Conservation (phyloP, 2,888 invertebrate genomes). For the Hesperia comma region DNA sequence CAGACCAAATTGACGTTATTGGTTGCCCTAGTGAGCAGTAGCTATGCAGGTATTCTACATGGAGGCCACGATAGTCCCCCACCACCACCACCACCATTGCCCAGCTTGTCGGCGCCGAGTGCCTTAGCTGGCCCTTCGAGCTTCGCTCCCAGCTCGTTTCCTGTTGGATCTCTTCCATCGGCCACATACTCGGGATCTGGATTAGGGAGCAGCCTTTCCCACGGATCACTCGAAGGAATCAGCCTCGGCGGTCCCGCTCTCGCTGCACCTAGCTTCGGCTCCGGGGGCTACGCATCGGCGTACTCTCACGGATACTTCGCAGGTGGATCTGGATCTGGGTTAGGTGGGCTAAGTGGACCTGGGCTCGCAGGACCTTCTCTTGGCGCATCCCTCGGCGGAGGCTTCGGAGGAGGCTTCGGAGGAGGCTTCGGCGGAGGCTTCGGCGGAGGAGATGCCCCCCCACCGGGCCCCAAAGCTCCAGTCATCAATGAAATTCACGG, state of each 20-base stretch:
- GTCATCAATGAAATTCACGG: slow-evolving; percentile 74
- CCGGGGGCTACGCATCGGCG: slow-evolving; percentile 30
- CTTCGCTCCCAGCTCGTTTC: slow-evolving; percentile 75
- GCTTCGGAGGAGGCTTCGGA: slow-evolving; percentile 45
- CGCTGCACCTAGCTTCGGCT: slow-evolving; percentile 42
- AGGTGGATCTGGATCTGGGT: slow-evolving; percentile 4
- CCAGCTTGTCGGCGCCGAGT: slow-evolving; percentile 45
- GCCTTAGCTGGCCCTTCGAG: slow-evolving; percentile 54
- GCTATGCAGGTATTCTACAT: slow-evolving; percentile 65
- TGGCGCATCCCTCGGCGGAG: slow-evolving; percentile 28
- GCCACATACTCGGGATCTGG: slow-evolving; percentile 65
- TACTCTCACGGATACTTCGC: slow-evolving; percentile 37
- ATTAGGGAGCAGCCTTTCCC: slow-evolving; percentile 42
- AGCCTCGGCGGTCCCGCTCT: slow-evolving; percentile 43
- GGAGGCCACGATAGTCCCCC: slow-evolving; percentile 46
- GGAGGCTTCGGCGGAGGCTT: slow-evolving; percentile 48
- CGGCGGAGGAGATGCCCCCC: slow-evolving; percentile 56
- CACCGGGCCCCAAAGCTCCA: slow-evolving; percentile 64
- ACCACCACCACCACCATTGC: slow-evolving; percentile 38
- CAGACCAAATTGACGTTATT: slow-evolving; percentile 75
- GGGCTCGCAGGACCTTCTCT: slow-evolving; percentile 30
- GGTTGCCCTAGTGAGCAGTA: slow-evolving; percentile 73
- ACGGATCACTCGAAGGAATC: slow-evolving; percentile 38
- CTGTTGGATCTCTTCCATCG: slow-evolving; percentile 72
- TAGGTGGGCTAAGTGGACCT: slow-evolving; percentile 38